Percentiles rank a stretch among this genome's conserved stretches.
Evolutionary conservation across 2,797 vertebrate genomes (phyloP).

Genomic region (Garrulus glandarius): DNA sequence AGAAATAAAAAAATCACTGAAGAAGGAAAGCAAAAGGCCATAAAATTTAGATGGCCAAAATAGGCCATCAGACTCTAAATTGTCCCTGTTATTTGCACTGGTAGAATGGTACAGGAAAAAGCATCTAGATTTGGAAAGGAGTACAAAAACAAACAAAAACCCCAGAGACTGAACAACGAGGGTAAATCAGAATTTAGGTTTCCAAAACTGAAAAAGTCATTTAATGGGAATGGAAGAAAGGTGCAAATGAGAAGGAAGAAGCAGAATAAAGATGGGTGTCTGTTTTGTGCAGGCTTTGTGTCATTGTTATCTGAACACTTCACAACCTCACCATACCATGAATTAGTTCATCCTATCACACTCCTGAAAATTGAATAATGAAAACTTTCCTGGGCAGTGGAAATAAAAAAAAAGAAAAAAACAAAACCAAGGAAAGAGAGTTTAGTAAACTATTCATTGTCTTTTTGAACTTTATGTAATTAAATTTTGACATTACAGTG

Average conservation of each 20-base stretch:
- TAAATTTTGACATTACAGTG: not conserved
- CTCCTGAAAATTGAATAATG: not conserved
- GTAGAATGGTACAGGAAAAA: not conserved
- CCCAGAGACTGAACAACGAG: fast-evolving
- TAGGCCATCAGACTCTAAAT: not conserved
- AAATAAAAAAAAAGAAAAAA: not conserved
- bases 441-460: not conserved
- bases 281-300: not conserved
- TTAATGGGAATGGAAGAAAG: not conserved
- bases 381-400: not conserved
- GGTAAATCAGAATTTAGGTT: not conserved
- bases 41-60: too few species aligned
- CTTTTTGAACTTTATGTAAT: not conserved
- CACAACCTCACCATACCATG: not conserved
- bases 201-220: not conserved
- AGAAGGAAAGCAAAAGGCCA: not conserved
- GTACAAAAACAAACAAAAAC: not conserved
- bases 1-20: not conserved
- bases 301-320: not conserved
- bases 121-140: not conserved
- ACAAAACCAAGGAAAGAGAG: not conserved
- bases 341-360: not conserved
- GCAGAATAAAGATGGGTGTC: not conserved
- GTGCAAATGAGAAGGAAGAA: not conserved
- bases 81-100: not conserved